Base-by-base conservation (phyloP, 2,888 invertebrate genomes). In the Xestoiulus laeticollis region DNA sequence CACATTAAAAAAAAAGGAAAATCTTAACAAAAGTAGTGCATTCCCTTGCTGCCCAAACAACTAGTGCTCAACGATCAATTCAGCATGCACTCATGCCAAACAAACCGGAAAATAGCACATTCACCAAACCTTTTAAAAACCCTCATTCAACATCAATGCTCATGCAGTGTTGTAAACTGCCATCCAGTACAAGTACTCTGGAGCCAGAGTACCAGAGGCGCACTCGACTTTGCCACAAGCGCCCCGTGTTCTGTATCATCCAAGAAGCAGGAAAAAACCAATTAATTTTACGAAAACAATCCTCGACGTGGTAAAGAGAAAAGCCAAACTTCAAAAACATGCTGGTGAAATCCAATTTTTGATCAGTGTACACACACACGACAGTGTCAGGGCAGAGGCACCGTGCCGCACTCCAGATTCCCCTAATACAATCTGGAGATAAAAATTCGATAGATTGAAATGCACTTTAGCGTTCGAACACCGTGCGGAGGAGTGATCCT, bases 281-380 rank as follows among this genome's bases (percentile, higher is more conserved):
- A 78, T 78, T 78, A 78, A 78, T 78, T 78, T 78, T 26, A 30
- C 78, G 78, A 78, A 78, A 78, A 78, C 78, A 78, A 78, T 78
- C 78, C 78, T 10, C 78, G 78, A 78, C 78, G 78, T 78, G 78
- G 78, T 78, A 30, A 78, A 78, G 30, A 78, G 30, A 78, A 78
- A 78, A 78, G 78, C 78, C 78, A 78, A 78, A 78, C 78, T 78
- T 78, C 30, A 30, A 78, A 78, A 78, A 26, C 59, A n/a, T 14
- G 14, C 78, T 78, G 14, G 16, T 78, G 30, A 78, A 78, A 78
- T 78, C 78, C 78, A 78, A 78, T 78, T 78, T 78, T 78, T 78
- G 78, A 78, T 78, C 78, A 38, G 38, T 38, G 59, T n/a, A n/a
- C 19, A 19, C 53, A 19, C 16, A 26, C 78, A 78, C 30, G 78